These are phyloP conservation scores for Neosilurus mollespiculum DNA, from an alignment of 2,797 vertebrate genomes.

Conservation along the genomic window DNA sequence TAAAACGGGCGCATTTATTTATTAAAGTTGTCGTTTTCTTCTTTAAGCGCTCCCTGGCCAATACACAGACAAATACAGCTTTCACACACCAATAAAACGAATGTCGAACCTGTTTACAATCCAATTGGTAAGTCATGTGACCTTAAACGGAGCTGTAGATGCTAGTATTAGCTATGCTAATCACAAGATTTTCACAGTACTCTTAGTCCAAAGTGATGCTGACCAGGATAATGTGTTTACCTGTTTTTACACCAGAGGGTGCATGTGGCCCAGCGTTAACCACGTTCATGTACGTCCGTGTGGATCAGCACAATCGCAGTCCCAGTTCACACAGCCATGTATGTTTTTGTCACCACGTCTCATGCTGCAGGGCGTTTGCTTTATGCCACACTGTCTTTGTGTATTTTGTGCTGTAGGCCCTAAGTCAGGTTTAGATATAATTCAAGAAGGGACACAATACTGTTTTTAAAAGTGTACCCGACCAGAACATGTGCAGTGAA, in stretches of 20 bases:
- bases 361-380: neutral
- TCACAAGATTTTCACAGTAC: too few species aligned
- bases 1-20: neutral
- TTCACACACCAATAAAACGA: neutral
- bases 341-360: neutral
- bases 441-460: neutral
- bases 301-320: neutral
- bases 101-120: neutral
- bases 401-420: too few species aligned
- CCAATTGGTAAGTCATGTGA: neutral
- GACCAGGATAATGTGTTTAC: neutral
- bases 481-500: neutral
- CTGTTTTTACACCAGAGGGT: neutral
- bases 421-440: neutral
- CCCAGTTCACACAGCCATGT: neutral
- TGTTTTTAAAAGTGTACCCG: neutral
- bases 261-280: neutral
- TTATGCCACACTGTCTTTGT: too few species aligned
- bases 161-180: neutral
- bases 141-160: neutral
- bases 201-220: neutral
- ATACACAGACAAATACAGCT: too few species aligned
- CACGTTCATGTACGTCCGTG: neutral
- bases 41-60: too few species aligned
- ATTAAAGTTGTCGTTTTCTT: too few species aligned